Base-by-base conservation (phyloP, 2,113 vertebrate genomes). In the Acrocephalus arundinaceus region DNA sequence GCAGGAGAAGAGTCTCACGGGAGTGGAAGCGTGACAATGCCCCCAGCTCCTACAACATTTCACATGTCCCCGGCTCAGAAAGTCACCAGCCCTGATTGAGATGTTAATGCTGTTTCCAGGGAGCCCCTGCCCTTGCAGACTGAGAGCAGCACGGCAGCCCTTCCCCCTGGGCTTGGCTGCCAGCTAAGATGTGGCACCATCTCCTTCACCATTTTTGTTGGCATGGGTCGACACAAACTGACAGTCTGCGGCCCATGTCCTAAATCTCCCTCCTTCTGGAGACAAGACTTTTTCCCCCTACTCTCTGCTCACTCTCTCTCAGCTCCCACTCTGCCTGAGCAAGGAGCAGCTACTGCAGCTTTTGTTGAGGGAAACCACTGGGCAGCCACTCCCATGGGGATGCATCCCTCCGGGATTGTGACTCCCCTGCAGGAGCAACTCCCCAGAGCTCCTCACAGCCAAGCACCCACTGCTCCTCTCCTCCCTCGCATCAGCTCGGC, bases 101-200 rank as follows among this genome's bases (percentile, higher is more conserved):
- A 96, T 84, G 93, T 96, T 96, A 90, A 89, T 89, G 76, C 41
- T 58, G 87, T 94, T 96, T 95, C 94, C 91, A 95, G 84, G 89
- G 89, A 95, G 83, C 59, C 72, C 79, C 68, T 86, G 89, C 93
- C 87, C 87, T 87, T 84, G 73, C 59, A 81, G 96, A 80, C 3
- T 24, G 70, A 76, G 31, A 90, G 63, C 83, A 83, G 75, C 72
- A 57, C 3, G 0, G 2, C 11, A 1, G 68, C 76, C 49, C 91
- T 89, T 85, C 59, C 80, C 74, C 79, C 86, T 41, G 41, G 71
- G 62, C 35, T 65, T 49, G 86, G 46, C 84, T 91, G 84, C 89
- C 79, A 91, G 83, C 68, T 73, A 2, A 2, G 45, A 65, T 6
- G 2, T 5, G 8, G 54, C 63, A 79, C 68, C 5, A 4, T 83